These are phyloP conservation scores for Ditylenchus dipsaci DNA, from an alignment of 1,140 invertebrate genomes.

Conservation along the genomic window DNA sequence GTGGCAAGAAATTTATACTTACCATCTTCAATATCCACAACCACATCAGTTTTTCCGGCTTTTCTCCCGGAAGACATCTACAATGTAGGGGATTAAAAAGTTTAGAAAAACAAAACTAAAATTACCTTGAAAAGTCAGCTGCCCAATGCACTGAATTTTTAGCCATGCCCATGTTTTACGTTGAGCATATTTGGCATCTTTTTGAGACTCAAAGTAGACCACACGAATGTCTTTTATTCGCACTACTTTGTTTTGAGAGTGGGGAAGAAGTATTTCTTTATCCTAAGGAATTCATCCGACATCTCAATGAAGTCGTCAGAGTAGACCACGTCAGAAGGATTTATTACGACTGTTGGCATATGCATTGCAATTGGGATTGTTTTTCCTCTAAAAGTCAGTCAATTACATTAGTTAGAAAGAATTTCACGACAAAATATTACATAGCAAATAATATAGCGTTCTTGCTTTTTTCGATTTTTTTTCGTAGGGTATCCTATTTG, in stretches of 20 bases:
- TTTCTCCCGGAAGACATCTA: constrained; percentile 40
- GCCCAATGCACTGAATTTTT: constrained; percentile 28
- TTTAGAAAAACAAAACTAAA: background rate
- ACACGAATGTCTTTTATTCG: constrained; percentile 36
- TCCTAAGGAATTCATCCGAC: constrained; percentile 61
- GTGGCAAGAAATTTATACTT: no score
- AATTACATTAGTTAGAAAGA: background rate
- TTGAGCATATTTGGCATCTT: constrained; percentile 29
- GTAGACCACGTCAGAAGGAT: constrained; percentile 17
- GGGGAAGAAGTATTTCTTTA: constrained; percentile 45
- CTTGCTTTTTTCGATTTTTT: no score
- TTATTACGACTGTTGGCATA: constrained; percentile 2
- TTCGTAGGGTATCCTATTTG: no score
- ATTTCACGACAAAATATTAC: background rate
- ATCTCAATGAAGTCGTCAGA: constrained; percentile 33
- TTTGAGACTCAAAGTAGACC: constrained; percentile 36
- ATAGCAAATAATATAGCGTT: background rate
- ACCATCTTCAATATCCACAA: constrained; percentile 43
- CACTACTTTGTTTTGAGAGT: constrained; percentile 34
- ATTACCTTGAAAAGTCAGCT: constrained; percentile 29
- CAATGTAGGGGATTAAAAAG: constrained; percentile 17
- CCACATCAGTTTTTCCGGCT: constrained; percentile 34
- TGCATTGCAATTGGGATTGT: constrained; percentile 4
- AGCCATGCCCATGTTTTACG: constrained; percentile 21
- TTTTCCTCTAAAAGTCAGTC: background rate